Evolutionary conservation across 2,888 invertebrate species (phyloP).

Genomic region (Lamproptera curius): DNA sequence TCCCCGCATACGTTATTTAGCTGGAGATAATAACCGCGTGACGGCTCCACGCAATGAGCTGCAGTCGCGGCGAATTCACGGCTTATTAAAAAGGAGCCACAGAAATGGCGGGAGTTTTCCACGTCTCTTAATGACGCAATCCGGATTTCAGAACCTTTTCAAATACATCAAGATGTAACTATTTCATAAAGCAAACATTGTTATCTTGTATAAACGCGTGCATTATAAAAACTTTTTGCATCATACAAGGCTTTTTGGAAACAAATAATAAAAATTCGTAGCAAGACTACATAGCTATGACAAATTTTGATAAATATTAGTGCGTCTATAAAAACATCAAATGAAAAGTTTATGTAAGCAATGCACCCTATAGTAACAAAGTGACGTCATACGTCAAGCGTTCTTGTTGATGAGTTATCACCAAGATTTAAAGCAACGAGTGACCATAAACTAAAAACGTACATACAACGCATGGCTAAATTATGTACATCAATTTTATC

Average conservation of each 20-base stretch:
- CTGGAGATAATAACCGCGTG: constrained; percentile 41
- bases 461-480: too few relatives aligned
- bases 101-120: constrained; percentile 45
- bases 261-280: background rate
- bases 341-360: too few relatives aligned
- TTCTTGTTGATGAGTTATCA: too few relatives aligned
- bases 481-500: too few relatives aligned
- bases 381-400: too few relatives aligned
- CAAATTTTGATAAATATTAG: constrained; percentile 1
- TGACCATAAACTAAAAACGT: too few relatives aligned
- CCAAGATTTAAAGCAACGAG: too few relatives aligned
- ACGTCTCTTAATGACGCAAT: constrained; percentile 54
- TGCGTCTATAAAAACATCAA: too few relatives aligned
- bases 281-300: background rate
- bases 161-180: constrained; percentile 1
- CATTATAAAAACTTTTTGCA: too few relatives aligned
- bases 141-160: constrained; percentile 47
- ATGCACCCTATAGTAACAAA: too few relatives aligned
- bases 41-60: constrained; percentile 55
- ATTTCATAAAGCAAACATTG: background rate
- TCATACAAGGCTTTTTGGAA: too few relatives aligned
- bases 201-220: too few relatives aligned
- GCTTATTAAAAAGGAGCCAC: constrained; percentile 55
- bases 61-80: constrained; percentile 52
- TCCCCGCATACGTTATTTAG: constrained; percentile 52